Base-by-base conservation (phyloP, 2,797 vertebrate genomes). In the Chromis chromis region DNA sequence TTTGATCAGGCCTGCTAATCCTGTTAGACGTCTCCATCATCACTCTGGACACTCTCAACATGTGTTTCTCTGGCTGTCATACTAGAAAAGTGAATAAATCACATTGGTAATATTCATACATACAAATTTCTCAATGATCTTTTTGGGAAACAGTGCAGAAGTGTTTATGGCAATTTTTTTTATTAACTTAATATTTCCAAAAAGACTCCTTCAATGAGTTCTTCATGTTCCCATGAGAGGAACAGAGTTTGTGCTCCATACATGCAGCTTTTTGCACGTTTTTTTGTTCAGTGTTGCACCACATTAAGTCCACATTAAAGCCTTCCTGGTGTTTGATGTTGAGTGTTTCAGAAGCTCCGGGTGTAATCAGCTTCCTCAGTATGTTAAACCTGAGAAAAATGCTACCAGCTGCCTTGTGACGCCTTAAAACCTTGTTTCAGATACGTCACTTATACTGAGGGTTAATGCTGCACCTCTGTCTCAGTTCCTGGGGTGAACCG, bases 291-390 rank as follows among this genome's bases (percentile, higher is more conserved):
- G 57, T 19, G 12, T 73, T 86, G 87, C 67, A 31, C 81, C 75
- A 87, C 33, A 1, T 58, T 78, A 71, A 88, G 50, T 80, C 84
- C 64, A 57, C 63, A 57, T 72, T 33, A 72, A 88, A 82, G 53
- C 56, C 28, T 0, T 36, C 42, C 19, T 25, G 8, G 24, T 49
- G 56, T 89, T 92, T 91, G 82, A 90, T 89, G 81, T 87, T 27
- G 62, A 73, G 44, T 16, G 31, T 67, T 75, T 74, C 33, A 57
- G 50, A 73, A 49, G 76, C 54, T 88, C 46, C 55, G 40, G 24
- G 7, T 68, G 19, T 89, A 87, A 89, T 73, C 76, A 31, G 72
- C 86, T 92, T 86, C 79, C 68, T 82, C 12, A 13, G 21, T 73
- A 66, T 27, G 57, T 44, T 52, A 36, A 76, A 58, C 53, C 49